These are phyloP conservation scores for Tanypteryx hageni DNA, from an alignment of 2,888 invertebrate genomes.

Conservation along the genomic window DNA sequence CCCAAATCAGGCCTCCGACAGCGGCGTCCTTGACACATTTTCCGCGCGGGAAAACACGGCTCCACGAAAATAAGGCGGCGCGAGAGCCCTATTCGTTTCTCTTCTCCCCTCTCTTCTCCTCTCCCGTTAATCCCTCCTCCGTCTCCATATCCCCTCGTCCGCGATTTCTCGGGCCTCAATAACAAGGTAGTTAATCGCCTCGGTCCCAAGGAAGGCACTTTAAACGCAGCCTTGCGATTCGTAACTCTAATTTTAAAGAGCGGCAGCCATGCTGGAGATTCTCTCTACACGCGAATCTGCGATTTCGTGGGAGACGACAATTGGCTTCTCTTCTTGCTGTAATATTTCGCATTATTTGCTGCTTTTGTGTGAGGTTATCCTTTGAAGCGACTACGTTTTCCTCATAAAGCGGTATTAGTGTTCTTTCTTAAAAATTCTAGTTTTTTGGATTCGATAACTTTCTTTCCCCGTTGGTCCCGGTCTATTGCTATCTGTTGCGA, in stretches of 20 bases:
- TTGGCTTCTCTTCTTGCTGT: no score
- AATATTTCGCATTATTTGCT: no score
- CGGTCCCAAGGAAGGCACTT: background rate
- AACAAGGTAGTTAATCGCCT: background rate
- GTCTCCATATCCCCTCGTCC: background rate
- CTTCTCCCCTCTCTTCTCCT: background rate
- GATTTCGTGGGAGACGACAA: no score
- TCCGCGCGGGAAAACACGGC: slow-evolving; percentile 52
- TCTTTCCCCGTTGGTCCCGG: no score
- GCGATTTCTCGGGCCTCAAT: background rate
- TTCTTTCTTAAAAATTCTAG: no score
- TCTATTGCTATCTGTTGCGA: no score
- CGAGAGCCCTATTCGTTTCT: background rate
- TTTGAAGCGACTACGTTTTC: no score
- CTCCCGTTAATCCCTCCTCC: background rate
- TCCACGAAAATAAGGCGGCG: slow-evolving; percentile 43
- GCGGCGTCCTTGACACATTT: slow-evolving; percentile 61
- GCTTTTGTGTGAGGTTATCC: no score
- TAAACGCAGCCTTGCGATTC: background rate
- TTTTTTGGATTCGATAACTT: no score
- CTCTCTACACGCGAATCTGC: background rate
- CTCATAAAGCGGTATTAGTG: no score
- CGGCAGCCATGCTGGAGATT: background rate
- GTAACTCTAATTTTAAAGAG: background rate
- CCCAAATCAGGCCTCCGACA: slow-evolving; percentile 26